Evolutionary conservation across 2,113 vertebrate species (phyloP).

Genomic region (Orientallactaga bullata): DNA sequence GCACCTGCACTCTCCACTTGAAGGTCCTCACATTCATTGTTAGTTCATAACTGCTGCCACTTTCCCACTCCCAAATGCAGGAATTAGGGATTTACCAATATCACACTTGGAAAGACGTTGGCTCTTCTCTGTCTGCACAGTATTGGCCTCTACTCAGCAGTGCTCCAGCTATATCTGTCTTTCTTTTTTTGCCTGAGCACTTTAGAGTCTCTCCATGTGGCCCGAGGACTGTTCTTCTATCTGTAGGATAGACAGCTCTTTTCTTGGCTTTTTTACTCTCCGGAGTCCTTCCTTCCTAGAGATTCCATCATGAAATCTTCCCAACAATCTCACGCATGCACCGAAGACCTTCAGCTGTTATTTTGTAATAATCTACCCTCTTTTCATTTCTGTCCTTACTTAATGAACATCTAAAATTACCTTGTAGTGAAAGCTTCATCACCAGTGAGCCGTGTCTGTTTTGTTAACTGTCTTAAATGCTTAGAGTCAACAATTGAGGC

Average conservation of each 20-base stretch:
- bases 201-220: neutral
- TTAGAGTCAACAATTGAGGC: neutral
- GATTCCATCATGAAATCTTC: neutral
- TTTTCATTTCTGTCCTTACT: neutral
- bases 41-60: neutral
- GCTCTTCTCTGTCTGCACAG: neutral
- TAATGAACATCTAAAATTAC: neutral
- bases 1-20: neutral
- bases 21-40: too few species aligned
- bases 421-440: neutral
- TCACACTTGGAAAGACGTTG: neutral
- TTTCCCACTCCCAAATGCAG: neutral
- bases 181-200: neutral
- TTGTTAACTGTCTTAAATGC: neutral
- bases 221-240: neutral
- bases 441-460: neutral
- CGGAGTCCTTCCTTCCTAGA: neutral
- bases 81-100: neutral
- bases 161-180: fast-evolving
- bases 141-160: neutral
- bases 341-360: neutral
- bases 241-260: neutral
- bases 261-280: neutral
- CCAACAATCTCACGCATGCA: neutral
- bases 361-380: neutral